These are phyloP conservation scores for Porites australiensis DNA, from an alignment of 64 coral and sea anemone species.

Conservation along the genomic window DNA sequence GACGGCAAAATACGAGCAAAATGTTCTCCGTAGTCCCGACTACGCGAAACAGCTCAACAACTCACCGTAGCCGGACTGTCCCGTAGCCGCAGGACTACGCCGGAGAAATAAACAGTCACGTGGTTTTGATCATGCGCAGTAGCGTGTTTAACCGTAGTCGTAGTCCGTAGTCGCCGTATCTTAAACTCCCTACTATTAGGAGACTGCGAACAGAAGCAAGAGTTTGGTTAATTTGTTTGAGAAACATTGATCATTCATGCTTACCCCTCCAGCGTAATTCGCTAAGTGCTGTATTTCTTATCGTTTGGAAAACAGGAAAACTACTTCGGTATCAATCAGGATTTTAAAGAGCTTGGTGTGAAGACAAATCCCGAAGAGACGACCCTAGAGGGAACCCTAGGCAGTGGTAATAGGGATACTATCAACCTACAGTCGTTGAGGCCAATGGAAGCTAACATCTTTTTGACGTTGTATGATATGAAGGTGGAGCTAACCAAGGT, in stretches of 20 bases:
- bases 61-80: too few species aligned
- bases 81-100: too few species aligned
- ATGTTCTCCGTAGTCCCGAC: too few species aligned
- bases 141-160: too few species aligned
- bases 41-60: too few species aligned
- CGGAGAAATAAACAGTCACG: too few species aligned
- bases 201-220: too few species aligned
- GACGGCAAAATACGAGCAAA: too few species aligned
- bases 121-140: too few species aligned
- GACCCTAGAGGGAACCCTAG: not conserved
- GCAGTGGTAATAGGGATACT: not conserved
- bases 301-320: slow-evolving; percentile 76
- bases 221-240: too few species aligned
- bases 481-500: slow-evolving; percentile 93
- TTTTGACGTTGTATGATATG: slow-evolving; percentile 76
- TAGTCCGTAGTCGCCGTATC: too few species aligned
- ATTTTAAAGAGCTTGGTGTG: slow-evolving; percentile 79
- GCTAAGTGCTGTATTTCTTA: not conserved
- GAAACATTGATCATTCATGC: not conserved
- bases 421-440: slow-evolving; percentile 81
- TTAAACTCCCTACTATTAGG: too few species aligned
- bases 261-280: not conserved
- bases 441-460: slow-evolving; percentile 93
- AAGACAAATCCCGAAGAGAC: slow-evolving; percentile 28
- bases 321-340: slow-evolving; percentile 94